These are phyloP conservation scores for Phortica variegata DNA, from an alignment of 1,140 invertebrate species.

Conservation along the genomic window DNA sequence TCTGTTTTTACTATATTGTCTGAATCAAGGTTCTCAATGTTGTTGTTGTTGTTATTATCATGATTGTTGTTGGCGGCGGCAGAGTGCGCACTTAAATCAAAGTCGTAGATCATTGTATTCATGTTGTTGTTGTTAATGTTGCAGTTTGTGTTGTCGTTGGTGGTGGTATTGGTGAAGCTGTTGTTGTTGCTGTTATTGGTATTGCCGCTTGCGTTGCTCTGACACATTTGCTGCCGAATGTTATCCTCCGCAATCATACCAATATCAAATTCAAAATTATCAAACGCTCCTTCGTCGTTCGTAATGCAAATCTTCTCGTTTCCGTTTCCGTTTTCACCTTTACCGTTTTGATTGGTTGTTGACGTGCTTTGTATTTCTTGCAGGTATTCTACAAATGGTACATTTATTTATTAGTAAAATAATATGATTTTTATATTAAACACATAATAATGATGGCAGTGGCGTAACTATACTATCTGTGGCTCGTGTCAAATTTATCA, in stretches of 20 bases:
- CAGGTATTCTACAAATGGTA: constrained; percentile 24
- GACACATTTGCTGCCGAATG: neutral
- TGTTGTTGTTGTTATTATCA: constrained; percentile 5
- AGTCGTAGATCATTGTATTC: too few relatives aligned
- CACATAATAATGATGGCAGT: too few relatives aligned
- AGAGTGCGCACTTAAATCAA: too few relatives aligned
- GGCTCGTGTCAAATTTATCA: too few relatives aligned
- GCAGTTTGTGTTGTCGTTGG: constrained; percentile 3
- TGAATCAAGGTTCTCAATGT: neutral
- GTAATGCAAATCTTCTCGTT: constrained; percentile 5
- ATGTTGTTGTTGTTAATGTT: constrained; percentile 1
- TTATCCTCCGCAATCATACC: constrained; percentile 8
- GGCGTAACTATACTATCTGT: too few relatives aligned
- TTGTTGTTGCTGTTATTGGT: constrained; percentile 3
- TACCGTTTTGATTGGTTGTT: constrained; percentile 8
- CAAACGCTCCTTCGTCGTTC: too few relatives aligned
- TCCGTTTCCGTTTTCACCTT: constrained; percentile 7
- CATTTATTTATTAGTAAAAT: too few relatives aligned
- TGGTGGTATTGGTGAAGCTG: constrained; percentile 2
- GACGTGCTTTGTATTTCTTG: constrained; percentile 10
- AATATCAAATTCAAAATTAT: constrained; percentile 22
- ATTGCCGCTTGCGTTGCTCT: neutral
- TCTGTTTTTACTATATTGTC: too few relatives aligned
- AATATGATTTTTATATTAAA: too few relatives aligned
- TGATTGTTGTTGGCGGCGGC: too few relatives aligned